Evolutionary conservation across 2,797 vertebrate genomes (phyloP).

Genomic region (Phoxinus dragarum): DNA sequence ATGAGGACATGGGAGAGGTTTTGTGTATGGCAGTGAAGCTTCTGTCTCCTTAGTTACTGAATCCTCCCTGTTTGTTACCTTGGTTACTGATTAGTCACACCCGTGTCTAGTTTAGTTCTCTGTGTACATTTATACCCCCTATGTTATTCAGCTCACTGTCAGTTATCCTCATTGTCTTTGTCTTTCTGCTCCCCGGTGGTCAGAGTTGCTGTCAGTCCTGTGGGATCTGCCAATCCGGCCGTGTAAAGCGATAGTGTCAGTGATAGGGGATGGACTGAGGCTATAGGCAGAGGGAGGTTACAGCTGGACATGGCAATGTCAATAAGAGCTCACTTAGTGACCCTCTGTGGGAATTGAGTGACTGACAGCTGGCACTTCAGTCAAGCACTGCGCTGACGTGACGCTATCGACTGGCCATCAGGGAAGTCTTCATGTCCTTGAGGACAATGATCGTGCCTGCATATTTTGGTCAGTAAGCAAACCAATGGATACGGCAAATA

Average conservation of each 20-base stretch:
- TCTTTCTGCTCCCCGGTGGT: constrained; percentile 17
- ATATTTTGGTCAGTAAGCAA: constrained; percentile 45
- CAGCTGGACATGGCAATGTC: constrained; percentile 49
- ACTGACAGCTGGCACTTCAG: constrained; percentile 48
- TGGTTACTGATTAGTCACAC: background rate
- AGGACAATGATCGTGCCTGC: constrained; percentile 4
- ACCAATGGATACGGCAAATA: constrained; percentile 23
- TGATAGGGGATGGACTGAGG: constrained; percentile 39
- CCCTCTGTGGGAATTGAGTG: constrained; percentile 41
- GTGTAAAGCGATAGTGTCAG: constrained; percentile 20
- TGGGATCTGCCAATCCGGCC: constrained; percentile 39
- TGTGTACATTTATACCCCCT: background rate
- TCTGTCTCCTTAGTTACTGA: background rate
- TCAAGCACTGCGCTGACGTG: constrained; percentile 44
- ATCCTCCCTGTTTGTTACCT: background rate
- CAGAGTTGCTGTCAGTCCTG: constrained; percentile 36
- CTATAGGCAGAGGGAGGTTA: constrained; percentile 34
- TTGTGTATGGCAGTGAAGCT: background rate
- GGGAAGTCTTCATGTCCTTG: constrained; percentile 48
- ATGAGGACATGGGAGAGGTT: background rate
- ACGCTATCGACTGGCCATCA: constrained; percentile 55
- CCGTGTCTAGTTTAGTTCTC: background rate
- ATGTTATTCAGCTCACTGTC: background rate
- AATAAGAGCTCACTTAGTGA: constrained; percentile 52
- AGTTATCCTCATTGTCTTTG: background rate